Evolutionary conservation across 2,113 vertebrate species (phyloP), one percentile per base, ranked within the genome.

Genomic region (Vimba vimba): DNA sequence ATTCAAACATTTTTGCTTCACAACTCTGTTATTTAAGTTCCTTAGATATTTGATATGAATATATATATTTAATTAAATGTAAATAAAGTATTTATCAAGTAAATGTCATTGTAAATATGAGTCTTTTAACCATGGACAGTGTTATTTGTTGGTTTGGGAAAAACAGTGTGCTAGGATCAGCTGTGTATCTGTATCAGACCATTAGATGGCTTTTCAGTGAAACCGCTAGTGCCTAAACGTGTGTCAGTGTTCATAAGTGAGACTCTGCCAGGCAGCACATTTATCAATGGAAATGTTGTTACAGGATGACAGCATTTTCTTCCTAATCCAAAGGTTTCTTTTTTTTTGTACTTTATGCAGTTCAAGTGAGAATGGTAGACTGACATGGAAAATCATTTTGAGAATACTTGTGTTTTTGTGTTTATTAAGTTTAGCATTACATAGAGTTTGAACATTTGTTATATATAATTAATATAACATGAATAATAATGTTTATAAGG

Each of bases 81-180:
- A 23, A 71, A 39, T 21, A 19, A 69, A 39, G 8, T 12, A 64
- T 64, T 68, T 36, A 19, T 33, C 30, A 68, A 21, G 7, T 19
- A 36, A 43, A 43, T 43, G 36, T n/a, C 43, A n/a, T n/a, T 62
- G 62, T 82, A 79, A 66, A 55, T 87, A 15, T 47, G 39, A 73
- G 43, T 43, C 17, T 55, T 47, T 76, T 27, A 52, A 25, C 43
- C 45, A 23, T 27, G 30, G 17, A 30, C n/a, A 47, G 27, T 55
- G 52, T 21, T 52, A 30, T 77, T 55, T 43, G 36, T 43, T 57
- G 27, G 27, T 82, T 78, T 59, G 47, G 71, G 79, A 19, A 4
- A 79, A 39, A 21, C 50, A 57, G 30, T 66, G 25, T 33, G 57
- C 33, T 62, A 25, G 59, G 36, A 9, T 1, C 43, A 43, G 43